A percentile compares a stretch with the other conserved stretches of the same genome.
Conservation (phyloP, 2,113 vertebrate genomes). For the Hydrochoerus hydrochaeris region DNA sequence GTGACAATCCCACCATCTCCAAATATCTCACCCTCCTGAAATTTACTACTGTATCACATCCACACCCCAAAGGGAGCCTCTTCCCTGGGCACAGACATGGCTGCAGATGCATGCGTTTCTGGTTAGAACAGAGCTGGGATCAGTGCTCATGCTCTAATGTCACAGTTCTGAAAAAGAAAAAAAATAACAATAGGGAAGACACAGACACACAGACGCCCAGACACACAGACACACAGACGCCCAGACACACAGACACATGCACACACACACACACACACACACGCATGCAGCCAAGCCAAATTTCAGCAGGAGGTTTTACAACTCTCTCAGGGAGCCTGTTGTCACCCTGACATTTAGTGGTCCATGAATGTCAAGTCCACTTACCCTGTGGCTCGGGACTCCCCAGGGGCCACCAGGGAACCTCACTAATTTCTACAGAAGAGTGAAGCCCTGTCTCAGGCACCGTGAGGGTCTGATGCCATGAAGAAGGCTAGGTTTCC, state of each 20-base stretch:
- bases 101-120: neutral
- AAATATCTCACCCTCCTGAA: neutral
- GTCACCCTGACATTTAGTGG: slow-evolving; percentile 48
- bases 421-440: slow-evolving; percentile 59
- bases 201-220: neutral
- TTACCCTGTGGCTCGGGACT: neutral
- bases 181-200: neutral
- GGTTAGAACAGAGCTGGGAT: neutral
- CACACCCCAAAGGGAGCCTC: neutral
- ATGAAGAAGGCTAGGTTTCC: neutral
- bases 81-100: neutral
- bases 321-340: neutral
- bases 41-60: neutral
- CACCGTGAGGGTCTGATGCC: neutral
- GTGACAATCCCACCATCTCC: too few relatives aligned
- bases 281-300: neutral
- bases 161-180: neutral
- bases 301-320: neutral
- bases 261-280: neutral
- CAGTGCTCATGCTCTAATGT: neutral
- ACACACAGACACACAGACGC: rapidly evolving
- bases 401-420: neutral
- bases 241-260: neutral
- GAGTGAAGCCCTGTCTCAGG: neutral
- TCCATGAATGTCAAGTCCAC: neutral